Evolutionary conservation across 2,113 vertebrate genomes (phyloP).

Genomic region (Toxotes jaculatrix): DNA sequence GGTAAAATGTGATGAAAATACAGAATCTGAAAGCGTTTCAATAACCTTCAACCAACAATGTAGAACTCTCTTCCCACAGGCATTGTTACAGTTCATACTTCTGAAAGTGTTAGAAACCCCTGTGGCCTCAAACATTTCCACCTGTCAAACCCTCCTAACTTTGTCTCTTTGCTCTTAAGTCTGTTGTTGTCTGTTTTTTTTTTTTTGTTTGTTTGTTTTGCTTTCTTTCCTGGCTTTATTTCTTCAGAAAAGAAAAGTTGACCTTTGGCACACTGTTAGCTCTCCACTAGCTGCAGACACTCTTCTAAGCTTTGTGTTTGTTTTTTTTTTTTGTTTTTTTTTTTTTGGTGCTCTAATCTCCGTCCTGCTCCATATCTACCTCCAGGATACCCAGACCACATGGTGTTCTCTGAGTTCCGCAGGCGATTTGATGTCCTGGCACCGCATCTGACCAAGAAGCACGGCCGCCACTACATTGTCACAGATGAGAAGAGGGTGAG

Average conservation of each 20-base stretch:
- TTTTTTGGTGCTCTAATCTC: constrained; percentile 4
- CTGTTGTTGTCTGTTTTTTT: not conserved
- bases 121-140: not conserved
- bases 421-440: constrained; percentile 94
- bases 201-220: too few relatives aligned
- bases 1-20: not conserved
- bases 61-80: not conserved
- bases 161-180: not conserved
- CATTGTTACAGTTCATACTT: not conserved
- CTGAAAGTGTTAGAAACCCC: not conserved
- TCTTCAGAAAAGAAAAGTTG: constrained; percentile 5
- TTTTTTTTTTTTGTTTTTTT: not conserved
- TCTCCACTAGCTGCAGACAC: not conserved
- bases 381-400: constrained; percentile 95
- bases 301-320: constrained; percentile 6
- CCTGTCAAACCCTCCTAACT: not conserved
- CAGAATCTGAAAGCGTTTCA: not conserved
- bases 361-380: constrained; percentile 1
- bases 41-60: not conserved
- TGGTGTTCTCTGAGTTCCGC: constrained; percentile 98
- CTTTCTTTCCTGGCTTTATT: not conserved
- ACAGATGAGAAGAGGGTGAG: constrained; percentile 93
- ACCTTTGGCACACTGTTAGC: not conserved
- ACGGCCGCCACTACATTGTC: constrained; percentile 94
- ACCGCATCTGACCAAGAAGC: constrained; percentile 96